These are phyloP conservation scores for Myotis yumanensis DNA, from an alignment of 2,113 vertebrate genomes.

Conservation along the genomic window DNA sequence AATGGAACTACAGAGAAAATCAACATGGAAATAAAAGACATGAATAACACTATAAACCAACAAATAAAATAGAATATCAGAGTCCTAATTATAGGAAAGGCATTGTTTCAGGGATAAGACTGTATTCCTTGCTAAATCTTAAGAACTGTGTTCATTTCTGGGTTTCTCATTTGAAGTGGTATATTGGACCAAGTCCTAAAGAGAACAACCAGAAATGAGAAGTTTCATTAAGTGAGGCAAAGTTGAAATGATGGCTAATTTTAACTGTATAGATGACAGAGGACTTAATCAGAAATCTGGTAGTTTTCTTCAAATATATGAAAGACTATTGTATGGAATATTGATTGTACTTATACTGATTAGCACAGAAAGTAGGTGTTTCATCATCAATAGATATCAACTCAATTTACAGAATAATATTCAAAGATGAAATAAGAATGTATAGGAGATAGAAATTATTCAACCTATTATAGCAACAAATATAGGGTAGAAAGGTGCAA, in stretches of 20 bases:
- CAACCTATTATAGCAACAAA: not conserved
- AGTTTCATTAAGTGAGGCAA: not conserved
- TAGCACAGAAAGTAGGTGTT: not conserved
- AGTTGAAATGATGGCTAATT: not conserved
- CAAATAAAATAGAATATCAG: not conserved
- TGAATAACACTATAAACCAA: not conserved
- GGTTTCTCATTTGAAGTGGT: not conserved
- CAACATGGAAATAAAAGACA: not conserved
- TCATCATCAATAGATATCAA: not conserved
- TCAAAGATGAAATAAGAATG: not conserved
- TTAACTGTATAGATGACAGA: not conserved
- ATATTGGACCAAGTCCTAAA: not conserved
- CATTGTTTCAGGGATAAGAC: not conserved
- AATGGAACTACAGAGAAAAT: not conserved
- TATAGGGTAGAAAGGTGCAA: not conserved
- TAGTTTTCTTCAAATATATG: not conserved
- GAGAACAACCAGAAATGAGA: not conserved
- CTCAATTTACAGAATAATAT: not conserved
- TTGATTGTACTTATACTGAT: not conserved
- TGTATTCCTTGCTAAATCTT: not conserved
- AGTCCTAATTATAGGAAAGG: not conserved
- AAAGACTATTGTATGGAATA: not conserved
- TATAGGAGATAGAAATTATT: not conserved
- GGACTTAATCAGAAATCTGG: not conserved
- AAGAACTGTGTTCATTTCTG: not conserved